Percentiles rank a stretch among this genome's conserved stretches.
Conservation (phyloP, 2,113 vertebrate species). For the Anoura caudifer region DNA sequence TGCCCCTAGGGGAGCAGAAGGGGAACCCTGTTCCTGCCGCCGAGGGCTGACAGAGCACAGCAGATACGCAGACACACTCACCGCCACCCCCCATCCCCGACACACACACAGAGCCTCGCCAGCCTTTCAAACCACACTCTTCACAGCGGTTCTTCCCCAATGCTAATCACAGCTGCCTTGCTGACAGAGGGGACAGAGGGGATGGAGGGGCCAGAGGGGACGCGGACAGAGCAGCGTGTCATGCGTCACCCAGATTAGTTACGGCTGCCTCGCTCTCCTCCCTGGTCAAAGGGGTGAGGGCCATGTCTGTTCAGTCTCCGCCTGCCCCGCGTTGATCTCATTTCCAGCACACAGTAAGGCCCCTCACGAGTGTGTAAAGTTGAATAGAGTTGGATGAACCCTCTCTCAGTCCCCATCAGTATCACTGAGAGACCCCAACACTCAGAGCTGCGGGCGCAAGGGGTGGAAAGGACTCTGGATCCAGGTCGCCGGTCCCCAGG, state of each 20-base stretch:
- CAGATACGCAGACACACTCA: accelerated
- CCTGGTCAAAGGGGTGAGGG: accelerated
- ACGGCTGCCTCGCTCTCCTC: accelerated
- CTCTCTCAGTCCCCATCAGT: accelerated
- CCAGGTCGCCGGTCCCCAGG: no score
- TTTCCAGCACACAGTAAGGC: not conserved
- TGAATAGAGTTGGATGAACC: accelerated
- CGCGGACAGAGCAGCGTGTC: accelerated
- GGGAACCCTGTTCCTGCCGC: no score
- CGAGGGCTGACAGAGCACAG: accelerated
- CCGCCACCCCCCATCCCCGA: no score
- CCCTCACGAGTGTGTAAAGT: accelerated
- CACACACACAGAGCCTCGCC: no score
- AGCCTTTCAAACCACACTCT: not conserved
- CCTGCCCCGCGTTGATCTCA: accelerated
- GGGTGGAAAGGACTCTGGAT: accelerated
- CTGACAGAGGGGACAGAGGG: not conserved
- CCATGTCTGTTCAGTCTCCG: accelerated
- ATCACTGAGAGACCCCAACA: accelerated
- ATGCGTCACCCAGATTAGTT: accelerated
- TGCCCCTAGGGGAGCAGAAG: not conserved
- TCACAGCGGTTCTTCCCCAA: not conserved
- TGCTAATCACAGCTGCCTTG: not conserved
- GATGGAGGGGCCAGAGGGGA: no score
- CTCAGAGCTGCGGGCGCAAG: accelerated